These are phyloP conservation scores for Eulacestoma nigropectus DNA, from an alignment of 2,113 vertebrate species.

Conservation along the genomic window DNA sequence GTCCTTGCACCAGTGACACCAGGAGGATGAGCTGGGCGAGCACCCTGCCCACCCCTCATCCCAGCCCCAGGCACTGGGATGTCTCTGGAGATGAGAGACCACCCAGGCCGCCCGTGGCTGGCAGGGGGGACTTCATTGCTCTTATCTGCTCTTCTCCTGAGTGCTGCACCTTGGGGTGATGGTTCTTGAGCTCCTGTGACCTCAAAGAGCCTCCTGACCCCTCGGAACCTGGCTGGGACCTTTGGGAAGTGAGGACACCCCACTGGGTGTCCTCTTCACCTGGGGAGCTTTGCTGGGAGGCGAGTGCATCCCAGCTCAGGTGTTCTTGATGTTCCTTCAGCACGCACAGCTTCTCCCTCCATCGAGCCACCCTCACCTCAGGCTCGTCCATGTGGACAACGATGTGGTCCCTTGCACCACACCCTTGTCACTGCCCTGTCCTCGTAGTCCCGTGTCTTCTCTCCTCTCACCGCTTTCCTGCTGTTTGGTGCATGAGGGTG, in stretches of 20 bases:
- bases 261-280: fast-evolving
- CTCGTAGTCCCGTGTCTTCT: fast-evolving
- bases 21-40: background rate
- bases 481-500: background rate
- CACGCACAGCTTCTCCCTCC: background rate
- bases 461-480: background rate
- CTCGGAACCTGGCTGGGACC: background rate
- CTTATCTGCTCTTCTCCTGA: background rate
- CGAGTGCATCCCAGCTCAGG: fast-evolving
- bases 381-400: background rate
- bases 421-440: background rate
- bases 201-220: background rate
- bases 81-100: background rate
- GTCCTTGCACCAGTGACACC: fast-evolving
- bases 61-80: background rate
- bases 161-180: background rate
- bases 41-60: background rate
- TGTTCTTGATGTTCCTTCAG: background rate
- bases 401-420: background rate
- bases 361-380: background rate
- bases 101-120: fast-evolving
- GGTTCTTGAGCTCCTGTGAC: background rate
- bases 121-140: background rate
- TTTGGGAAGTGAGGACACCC: background rate
- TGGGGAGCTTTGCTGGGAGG: background rate